Conservation (phyloP, 2,888 invertebrate species). For the Penaeus monodon region DNA sequence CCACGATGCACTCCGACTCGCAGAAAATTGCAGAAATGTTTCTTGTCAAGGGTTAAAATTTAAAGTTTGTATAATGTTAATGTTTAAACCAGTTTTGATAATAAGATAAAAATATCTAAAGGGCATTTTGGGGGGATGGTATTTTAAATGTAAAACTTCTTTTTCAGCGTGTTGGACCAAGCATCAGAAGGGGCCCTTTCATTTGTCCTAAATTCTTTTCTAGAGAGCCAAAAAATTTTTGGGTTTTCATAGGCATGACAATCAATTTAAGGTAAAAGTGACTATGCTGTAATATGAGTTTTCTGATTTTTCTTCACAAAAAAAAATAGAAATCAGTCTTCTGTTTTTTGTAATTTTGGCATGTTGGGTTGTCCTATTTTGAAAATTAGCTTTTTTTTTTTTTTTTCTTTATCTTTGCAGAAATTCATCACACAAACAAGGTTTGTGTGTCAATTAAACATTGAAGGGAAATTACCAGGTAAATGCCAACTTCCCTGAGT, state of each 20-base stretch:
- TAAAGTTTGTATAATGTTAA: constrained; percentile 71
- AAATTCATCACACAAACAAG: constrained; percentile 94
- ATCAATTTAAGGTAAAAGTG: constrained; percentile 91
- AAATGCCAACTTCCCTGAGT: constrained; percentile 88
- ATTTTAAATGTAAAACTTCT: background rate
- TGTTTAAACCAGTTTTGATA: background rate
- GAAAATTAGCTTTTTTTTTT: background rate
- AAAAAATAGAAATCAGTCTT: background rate
- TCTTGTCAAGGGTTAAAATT: constrained; percentile 89
- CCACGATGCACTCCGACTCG: constrained; percentile 96
- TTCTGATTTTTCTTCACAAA: background rate
- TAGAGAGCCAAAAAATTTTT: constrained; percentile 89
- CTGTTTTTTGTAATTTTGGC: background rate
- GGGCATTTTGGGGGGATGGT: background rate
- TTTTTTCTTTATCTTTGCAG: constrained; percentile 32
- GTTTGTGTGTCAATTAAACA: constrained; percentile 94
- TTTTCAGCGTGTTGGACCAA: constrained; percentile 84
- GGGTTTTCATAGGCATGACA: constrained; percentile 89
- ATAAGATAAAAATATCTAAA: background rate
- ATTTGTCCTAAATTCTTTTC: constrained; percentile 92
- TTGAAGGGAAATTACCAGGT: constrained; percentile 93
- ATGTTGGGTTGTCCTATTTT: background rate
- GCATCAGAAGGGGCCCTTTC: constrained; percentile 93
- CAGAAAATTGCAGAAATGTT: constrained; percentile 95
- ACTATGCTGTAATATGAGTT: constrained; percentile 79